These are phyloP conservation scores for Lytechinus pictus DNA, from an alignment of 35 echinoderm and acorn worm species.

Conservation along the genomic window DNA sequence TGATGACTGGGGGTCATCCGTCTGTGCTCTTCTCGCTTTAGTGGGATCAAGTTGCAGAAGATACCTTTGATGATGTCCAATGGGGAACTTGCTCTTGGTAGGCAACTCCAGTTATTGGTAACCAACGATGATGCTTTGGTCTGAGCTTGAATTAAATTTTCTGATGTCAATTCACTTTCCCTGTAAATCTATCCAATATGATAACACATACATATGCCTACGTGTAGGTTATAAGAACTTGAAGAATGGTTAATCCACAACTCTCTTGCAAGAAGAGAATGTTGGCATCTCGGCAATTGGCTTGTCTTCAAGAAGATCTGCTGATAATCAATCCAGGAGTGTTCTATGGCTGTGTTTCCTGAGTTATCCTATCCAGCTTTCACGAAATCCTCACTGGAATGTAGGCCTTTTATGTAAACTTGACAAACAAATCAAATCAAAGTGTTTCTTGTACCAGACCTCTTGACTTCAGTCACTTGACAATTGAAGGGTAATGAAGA, in stretches of 20 bases:
- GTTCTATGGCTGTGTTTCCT: neutral
- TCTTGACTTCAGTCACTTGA: neutral
- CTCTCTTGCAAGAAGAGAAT: neutral
- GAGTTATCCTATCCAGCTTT: too few relatives aligned
- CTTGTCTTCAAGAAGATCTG: neutral
- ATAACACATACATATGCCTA: too few relatives aligned
- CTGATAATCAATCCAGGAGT: neutral
- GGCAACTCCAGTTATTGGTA: neutral
- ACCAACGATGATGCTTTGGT: neutral
- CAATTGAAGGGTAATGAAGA: too few relatives aligned
- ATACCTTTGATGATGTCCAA: neutral
- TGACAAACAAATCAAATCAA: too few relatives aligned
- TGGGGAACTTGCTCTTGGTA: neutral
- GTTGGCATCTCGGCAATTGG: neutral
- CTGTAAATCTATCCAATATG: neutral
- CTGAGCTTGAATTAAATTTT: neutral
- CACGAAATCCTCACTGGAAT: too few relatives aligned
- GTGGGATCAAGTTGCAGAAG: neutral
- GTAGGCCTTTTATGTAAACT: too few relatives aligned
- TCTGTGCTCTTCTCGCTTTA: neutral
- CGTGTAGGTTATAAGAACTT: neutral
- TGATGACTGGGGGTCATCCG: neutral
- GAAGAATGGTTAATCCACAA: neutral
- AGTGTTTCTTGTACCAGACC: too few relatives aligned
- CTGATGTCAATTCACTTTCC: neutral